phyloP scores from a whole-genome alignment of 2,113 vertebrate species.

The Trichechus manatus region DNA sequence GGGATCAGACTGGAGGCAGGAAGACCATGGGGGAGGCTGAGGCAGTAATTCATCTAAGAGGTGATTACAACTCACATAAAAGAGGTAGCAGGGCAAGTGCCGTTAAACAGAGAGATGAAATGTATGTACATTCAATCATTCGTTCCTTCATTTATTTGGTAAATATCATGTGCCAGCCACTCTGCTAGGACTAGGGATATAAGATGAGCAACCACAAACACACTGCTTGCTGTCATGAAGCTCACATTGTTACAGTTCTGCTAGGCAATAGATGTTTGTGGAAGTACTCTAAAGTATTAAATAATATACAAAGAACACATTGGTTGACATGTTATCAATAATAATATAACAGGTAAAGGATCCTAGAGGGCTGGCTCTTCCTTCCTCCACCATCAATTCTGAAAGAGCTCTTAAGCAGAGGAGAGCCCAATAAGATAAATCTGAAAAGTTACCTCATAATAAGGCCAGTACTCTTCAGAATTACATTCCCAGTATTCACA shows the following conservation, averaged over 20 bases:
- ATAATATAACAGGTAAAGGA: not conserved
- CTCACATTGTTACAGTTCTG: not conserved
- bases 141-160: not conserved
- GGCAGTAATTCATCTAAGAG: not conserved
- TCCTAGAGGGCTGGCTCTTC: not conserved
- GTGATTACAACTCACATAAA: not conserved
- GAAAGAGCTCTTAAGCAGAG: not conserved
- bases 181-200: not conserved
- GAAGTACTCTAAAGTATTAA: constrained; percentile 5
- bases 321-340: not conserved
- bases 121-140: not conserved
- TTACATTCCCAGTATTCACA: not conserved
- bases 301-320: not conserved
- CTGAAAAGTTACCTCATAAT: not conserved
- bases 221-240: not conserved
- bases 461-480: not conserved
- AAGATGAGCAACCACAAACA: not conserved
- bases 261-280: not conserved
- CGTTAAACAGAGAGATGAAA: not conserved
- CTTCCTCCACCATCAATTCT: not conserved
- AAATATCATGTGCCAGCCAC: not conserved
- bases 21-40: not conserved
- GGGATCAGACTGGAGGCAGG: too few species aligned
- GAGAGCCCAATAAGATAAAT: not conserved
- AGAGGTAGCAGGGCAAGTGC: not conserved